Conservation (phyloP, 2,888 invertebrate genomes). For the Mycalesis mineus region DNA sequence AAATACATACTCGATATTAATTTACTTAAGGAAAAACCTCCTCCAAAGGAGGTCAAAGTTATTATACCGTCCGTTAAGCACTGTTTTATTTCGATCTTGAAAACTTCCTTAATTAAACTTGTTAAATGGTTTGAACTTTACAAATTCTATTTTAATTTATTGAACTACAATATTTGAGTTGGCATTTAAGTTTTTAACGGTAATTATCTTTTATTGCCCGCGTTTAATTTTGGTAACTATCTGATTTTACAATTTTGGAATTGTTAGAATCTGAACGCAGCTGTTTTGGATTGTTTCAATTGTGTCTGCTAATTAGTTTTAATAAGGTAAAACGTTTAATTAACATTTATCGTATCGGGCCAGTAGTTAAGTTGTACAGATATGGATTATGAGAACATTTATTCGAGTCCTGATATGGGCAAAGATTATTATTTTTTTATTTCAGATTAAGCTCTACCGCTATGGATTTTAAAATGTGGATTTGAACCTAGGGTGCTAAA, state of each 20-base stretch:
- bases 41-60: conserved; percentile 5
- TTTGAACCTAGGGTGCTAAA: no score
- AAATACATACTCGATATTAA: background rate
- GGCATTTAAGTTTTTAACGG: conserved; percentile 5
- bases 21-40: background rate
- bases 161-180: conserved; percentile 12
- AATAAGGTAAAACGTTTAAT: background rate
- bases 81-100: conserved; percentile 10
- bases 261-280: background rate
- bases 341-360: no score
- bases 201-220: conserved; percentile 1
- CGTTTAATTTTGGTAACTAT: conserved; percentile 3
- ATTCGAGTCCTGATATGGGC: no score
- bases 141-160: conserved; percentile 10
- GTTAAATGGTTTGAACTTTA: conserved; percentile 12
- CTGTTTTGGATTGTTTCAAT: background rate
- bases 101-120: conserved; percentile 16
- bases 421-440: no score
- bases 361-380: no score
- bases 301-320: background rate
- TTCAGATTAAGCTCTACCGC: no score
- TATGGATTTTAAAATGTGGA: no score
- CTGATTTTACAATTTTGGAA: background rate
- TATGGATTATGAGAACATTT: no score
- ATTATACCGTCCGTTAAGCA: conserved; percentile 7